A percentile compares a stretch with the other conserved stretches of the same genome.
phyloP scores from a whole-genome alignment of 2,113 vertebrate genomes.

The Myotis lucifugus region DNA sequence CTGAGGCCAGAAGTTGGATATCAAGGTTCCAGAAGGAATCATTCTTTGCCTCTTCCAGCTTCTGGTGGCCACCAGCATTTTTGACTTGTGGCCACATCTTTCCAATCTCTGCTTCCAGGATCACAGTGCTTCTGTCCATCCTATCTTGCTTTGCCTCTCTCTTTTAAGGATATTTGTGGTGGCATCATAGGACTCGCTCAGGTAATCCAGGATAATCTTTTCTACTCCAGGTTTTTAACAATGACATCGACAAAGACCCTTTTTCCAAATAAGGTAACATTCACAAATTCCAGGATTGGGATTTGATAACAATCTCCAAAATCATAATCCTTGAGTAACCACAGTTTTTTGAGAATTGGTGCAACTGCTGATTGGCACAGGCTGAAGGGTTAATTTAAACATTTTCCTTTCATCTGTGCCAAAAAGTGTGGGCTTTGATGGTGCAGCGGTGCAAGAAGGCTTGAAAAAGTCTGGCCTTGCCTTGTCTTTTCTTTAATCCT shows the following conservation, averaged over 20 bases:
- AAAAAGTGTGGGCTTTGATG: neutral
- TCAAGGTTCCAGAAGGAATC: neutral
- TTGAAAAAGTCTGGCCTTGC: neutral
- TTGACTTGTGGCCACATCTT: neutral
- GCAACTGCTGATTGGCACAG: neutral
- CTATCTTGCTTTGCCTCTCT: neutral
- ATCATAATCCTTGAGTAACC: neutral
- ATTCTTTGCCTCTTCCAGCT: neutral
- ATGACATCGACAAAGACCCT: neutral
- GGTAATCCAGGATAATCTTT: neutral
- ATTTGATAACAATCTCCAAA: neutral
- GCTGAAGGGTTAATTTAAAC: neutral
- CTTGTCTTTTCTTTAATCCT: neutral
- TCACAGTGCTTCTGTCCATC: neutral
- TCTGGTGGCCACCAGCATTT: neutral
- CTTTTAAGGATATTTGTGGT: neutral
- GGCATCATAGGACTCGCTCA: neutral
- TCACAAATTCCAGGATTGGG: neutral
- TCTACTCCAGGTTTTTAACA: slow-evolving; percentile 1
- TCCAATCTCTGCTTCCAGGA: neutral
- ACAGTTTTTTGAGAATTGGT: neutral
- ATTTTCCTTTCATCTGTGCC: neutral
- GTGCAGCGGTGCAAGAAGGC: neutral
- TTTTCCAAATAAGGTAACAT: neutral
- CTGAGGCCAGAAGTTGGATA: neutral